These are phyloP conservation scores for Tarsius wallacei DNA, from an alignment of 2,797 vertebrate species.

Conservation along the genomic window DNA sequence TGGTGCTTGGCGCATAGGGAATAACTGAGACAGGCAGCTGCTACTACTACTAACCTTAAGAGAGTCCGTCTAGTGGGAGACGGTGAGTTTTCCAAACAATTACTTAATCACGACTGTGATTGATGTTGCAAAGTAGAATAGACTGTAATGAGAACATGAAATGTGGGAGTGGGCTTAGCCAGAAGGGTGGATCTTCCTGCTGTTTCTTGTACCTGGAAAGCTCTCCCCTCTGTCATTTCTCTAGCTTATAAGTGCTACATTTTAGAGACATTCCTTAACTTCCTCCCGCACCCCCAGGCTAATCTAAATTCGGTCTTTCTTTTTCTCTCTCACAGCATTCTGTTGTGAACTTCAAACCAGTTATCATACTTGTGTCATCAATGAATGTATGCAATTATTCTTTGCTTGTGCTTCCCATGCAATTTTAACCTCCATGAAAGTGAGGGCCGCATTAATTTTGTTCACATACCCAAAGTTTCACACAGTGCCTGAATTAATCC, in stretches of 20 bases:
- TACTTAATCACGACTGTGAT: constrained; percentile 4
- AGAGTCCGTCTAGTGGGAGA: background rate
- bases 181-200: background rate
- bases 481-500: background rate
- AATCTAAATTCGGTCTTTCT: background rate
- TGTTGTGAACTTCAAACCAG: background rate
- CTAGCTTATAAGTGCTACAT: background rate
- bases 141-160: background rate
- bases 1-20: background rate
- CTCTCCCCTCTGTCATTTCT: background rate
- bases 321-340: background rate
- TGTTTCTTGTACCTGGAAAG: background rate
- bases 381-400: background rate
- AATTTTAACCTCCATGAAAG: background rate
- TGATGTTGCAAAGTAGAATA: background rate
- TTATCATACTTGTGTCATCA: background rate
- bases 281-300: background rate
- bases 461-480: background rate
- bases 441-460: background rate
- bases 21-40: background rate
- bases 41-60: background rate
- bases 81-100: background rate
- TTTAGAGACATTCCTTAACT: background rate
- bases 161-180: background rate
- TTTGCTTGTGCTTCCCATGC: background rate